Conservation (phyloP, 2,888 invertebrate species). For the Eumerus sabulonum region DNA sequence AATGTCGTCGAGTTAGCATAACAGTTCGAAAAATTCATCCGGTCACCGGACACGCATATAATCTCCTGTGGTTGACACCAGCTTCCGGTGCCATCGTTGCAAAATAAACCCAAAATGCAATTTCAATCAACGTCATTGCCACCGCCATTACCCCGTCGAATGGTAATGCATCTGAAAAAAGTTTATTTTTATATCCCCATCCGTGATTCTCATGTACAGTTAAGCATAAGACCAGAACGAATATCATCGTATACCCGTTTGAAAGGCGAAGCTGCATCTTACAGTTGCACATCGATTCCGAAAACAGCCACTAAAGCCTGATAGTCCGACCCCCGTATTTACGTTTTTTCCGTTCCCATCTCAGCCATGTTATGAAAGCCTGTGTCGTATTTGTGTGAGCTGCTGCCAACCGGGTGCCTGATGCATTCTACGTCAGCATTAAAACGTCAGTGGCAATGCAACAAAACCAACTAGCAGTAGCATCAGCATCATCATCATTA, state of each 20-base stretch:
- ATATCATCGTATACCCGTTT: conserved; percentile 21
- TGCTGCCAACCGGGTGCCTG: conserved; percentile 32
- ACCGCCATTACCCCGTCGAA: too few relatives aligned
- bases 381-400: too few relatives aligned
- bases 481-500: conserved; percentile 23
- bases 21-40: too few relatives aligned
- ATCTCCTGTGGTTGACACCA: too few relatives aligned
- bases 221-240: not conserved
- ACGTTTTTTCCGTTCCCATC: too few relatives aligned
- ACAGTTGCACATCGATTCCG: conserved; percentile 41
- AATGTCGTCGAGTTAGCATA: too few relatives aligned
- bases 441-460: conserved; percentile 43
- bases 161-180: not conserved
- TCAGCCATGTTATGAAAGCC: too few relatives aligned
- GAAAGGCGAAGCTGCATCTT: conserved; percentile 31
- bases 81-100: not conserved
- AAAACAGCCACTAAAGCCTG: conserved; percentile 3
- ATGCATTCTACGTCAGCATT: conserved; percentile 55
- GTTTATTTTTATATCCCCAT: not conserved
- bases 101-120: not conserved
- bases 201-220: not conserved
- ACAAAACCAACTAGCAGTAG: conserved; percentile 12
- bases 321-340: not conserved
- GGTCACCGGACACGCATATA: too few relatives aligned
- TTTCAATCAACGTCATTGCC: not conserved